Base-by-base conservation (phyloP, 2,888 invertebrate genomes). In the Acleris holmiana region DNA sequence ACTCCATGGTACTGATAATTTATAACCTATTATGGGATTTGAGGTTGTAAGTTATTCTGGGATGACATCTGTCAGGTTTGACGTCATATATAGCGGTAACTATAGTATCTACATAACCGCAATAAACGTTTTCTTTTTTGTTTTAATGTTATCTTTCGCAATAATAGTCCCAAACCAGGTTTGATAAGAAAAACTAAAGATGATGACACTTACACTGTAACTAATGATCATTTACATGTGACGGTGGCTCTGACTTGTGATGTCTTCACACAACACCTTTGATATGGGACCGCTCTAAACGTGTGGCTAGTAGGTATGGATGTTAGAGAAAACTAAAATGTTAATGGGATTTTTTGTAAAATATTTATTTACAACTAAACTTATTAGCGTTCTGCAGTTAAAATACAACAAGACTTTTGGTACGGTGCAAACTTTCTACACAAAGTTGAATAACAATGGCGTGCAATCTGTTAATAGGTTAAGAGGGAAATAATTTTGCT, bases 391-490 rank as follows among this genome's bases (percentile, higher is more conserved):
- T 54, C 21, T 60, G 15, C 19, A 21, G 18, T 53, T 35, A 18
- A 35, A 48, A 47, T 47, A 53, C 58, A 41, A 48, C 44, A 56
- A 57, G 47, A 63, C 50, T 55, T 58, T 21, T 55, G 17, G 23
- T 59, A 23, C 23, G 41, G 49, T 50, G 54, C 44, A 64, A 54
- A 59, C 53, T 58, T 64, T 65, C 59, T 60, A 48, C 59, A 60
- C 65, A 46, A 48, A 50, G 60, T 65, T 65, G 49, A 55, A 18
- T 49, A 60, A 55, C 59, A 65, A 60, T 65, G 60, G 65, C 65
- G 60, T 65, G 65, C 65, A 60, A 65, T 65, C 55, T 60, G 65
- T 65, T 60, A 65, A 59, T 65, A 65, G 21, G 40, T 44, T 65
- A 49, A 55, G 55, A 29, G 35, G 59, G 41, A 59, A 60, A 50